A percentile compares a stretch with the other conserved stretches of the same genome.
These are phyloP conservation scores for Prunella fulvescens DNA, from an alignment of 2,113 vertebrate species.

Conservation along the genomic window DNA sequence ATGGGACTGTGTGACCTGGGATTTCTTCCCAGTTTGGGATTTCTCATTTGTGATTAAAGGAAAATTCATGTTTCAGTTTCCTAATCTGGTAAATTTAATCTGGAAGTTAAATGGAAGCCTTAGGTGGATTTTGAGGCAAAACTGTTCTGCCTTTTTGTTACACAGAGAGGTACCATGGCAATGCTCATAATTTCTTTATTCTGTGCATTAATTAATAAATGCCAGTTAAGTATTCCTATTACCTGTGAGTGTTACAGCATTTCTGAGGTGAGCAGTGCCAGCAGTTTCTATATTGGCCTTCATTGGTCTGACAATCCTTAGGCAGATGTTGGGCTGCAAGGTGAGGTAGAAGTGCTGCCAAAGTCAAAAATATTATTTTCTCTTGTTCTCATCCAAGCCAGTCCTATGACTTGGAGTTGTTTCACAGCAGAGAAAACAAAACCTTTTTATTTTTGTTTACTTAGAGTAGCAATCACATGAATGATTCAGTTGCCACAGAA, in stretches of 20 bases:
- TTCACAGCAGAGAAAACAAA: slow-evolving; percentile 48
- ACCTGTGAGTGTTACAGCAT: neutral
- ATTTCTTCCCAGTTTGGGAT: neutral
- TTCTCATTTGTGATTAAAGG: neutral
- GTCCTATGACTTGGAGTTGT: slow-evolving; percentile 10
- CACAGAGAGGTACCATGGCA: neutral
- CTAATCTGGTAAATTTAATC: neutral
- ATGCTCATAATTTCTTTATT: neutral
- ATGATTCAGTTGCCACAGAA: neutral
- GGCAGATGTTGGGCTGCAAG: neutral
- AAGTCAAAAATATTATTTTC: neutral
- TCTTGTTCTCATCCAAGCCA: neutral
- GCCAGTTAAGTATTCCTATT: neutral
- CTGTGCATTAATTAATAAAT: neutral
- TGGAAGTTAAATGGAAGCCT: neutral
- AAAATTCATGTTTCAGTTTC: neutral
- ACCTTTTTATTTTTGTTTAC: slow-evolving; percentile 20
- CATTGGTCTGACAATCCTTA: neutral
- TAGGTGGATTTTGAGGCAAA: neutral
- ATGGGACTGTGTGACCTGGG: neutral
- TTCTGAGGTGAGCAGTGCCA: neutral
- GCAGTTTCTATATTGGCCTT: neutral
- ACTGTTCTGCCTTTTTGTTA: neutral
- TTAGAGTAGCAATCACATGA: slow-evolving; percentile 18
- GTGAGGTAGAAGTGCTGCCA: neutral